Evolutionary conservation across 2,888 invertebrate species (phyloP).

Genomic region (Hydrotaea cyrtoneurina): DNA sequence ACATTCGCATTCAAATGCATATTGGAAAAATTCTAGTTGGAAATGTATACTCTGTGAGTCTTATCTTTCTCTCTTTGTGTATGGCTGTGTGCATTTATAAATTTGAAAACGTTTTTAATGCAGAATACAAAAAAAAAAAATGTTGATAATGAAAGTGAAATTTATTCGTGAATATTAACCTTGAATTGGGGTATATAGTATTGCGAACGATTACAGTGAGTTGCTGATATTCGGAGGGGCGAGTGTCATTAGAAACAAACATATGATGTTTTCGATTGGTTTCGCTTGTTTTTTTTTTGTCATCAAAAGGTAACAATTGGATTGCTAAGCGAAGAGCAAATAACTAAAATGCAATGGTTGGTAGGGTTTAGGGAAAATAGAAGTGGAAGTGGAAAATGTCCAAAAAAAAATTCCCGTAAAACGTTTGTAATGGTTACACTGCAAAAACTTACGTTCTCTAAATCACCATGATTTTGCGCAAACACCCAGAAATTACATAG

Average conservation of each 20-base stretch:
- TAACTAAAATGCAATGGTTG: no score
- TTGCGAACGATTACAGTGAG: neutral
- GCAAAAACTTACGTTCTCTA: no score
- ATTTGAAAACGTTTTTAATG: neutral
- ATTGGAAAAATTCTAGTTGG: no score
- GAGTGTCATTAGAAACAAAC: neutral
- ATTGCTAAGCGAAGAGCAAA: no score
- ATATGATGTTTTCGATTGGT: neutral
- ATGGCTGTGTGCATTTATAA: neutral
- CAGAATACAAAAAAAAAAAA: constrained; percentile 9
- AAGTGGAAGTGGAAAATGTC: no score
- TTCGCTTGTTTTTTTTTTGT: no score
- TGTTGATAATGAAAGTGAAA: constrained; percentile 44
- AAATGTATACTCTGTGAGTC: neutral
- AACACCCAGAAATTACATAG: no score
- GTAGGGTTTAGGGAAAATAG: no score
- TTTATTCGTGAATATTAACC: constrained; percentile 20
- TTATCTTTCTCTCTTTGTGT: neutral
- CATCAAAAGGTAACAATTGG: no score
- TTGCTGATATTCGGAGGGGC: neutral
- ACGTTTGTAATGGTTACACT: no score
- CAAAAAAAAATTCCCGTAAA: no score
- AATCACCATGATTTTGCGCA: no score
- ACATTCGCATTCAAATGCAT: neutral
- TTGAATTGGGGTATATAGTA: constrained; percentile 21